Conservation (phyloP, 2,797 vertebrate genomes). For the Pogonophryne albipinna region DNA sequence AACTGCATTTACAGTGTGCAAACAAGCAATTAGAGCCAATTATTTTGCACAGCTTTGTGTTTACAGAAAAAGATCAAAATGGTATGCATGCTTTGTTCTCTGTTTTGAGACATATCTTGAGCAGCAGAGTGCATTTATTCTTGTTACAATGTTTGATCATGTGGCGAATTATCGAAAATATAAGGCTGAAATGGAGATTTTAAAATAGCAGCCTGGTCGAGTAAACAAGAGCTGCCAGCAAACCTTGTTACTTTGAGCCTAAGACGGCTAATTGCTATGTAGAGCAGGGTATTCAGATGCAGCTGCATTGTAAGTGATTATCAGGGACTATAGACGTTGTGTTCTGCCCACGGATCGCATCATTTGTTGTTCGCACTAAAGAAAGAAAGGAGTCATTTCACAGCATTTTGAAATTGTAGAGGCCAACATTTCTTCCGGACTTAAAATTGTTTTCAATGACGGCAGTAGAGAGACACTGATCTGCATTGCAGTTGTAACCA, state of each 20-base stretch:
- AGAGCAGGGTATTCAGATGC: background rate
- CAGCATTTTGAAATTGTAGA: background rate
- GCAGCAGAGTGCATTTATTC: slow-evolving; percentile 19
- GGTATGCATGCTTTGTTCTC: background rate
- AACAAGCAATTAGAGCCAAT: slow-evolving; percentile 62
- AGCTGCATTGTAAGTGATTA: background rate
- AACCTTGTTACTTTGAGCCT: background rate
- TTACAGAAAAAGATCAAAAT: slow-evolving; percentile 30
- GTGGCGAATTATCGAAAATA: slow-evolving; percentile 20
- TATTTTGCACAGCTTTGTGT: slow-evolving; percentile 36
- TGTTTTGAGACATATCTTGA: slow-evolving; percentile 25
- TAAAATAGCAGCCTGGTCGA: slow-evolving; percentile 21
- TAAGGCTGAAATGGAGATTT: slow-evolving; percentile 14
- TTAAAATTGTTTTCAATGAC: background rate
- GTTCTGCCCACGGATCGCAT: background rate
- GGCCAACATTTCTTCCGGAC: background rate
- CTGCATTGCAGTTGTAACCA: slow-evolving; percentile 1
- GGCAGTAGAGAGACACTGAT: background rate
- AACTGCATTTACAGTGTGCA: slow-evolving; percentile 38
- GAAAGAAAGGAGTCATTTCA: background rate
- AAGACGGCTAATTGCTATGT: slow-evolving; percentile 3
- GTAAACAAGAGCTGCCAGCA: slow-evolving; percentile 19
- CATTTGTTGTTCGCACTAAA: background rate
- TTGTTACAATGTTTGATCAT: slow-evolving; percentile 17
- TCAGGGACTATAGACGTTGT: background rate